Percentiles rank a stretch among this genome's conserved stretches.
Conservation (phyloP, 53 echinoderm and acorn worm genomes). For the Holothuria leucospilota region DNA sequence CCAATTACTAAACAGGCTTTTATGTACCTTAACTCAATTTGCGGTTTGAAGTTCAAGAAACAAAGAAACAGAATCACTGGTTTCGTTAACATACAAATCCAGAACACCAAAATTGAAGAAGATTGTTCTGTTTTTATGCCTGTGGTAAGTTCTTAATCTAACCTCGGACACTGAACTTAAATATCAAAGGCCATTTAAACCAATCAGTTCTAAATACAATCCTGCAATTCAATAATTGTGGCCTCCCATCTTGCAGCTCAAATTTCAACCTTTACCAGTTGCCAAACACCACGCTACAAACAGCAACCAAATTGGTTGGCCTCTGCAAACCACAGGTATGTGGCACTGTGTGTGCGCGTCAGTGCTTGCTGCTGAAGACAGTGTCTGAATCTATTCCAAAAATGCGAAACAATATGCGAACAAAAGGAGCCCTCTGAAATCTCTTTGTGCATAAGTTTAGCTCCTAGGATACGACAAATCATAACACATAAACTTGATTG, state of each 20-base stretch:
- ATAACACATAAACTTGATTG: too few relatives aligned
- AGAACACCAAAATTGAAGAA: too few relatives aligned
- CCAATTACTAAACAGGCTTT: too few relatives aligned
- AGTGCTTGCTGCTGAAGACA: not conserved
- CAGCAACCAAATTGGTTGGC: not conserved
- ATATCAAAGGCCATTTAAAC: slow-evolving; percentile 1
- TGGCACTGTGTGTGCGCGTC: not conserved
- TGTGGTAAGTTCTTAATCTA: too few relatives aligned
- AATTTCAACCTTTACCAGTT: slow-evolving; percentile 2
- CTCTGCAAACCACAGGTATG: slow-evolving; percentile 26
- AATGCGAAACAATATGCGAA: slow-evolving; percentile 15
- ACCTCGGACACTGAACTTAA: slow-evolving; percentile 31
- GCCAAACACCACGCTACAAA: not conserved
- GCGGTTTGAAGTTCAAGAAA: too few relatives aligned
- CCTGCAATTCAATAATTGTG: slow-evolving; percentile 24
- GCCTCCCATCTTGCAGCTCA: slow-evolving; percentile 33
- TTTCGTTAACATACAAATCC: too few relatives aligned
- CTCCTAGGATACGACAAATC: too few relatives aligned
- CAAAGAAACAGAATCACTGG: too few relatives aligned
- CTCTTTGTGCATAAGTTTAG: not conserved
- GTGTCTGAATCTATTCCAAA: not conserved
- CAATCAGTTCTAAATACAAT: slow-evolving; percentile 36
- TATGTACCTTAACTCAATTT: too few relatives aligned
- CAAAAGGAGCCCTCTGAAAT: not conserved
- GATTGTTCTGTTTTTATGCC: too few relatives aligned